These are phyloP conservation scores for Tipula helvola DNA, from an alignment of 2,888 invertebrate genomes.

Conservation along the genomic window DNA sequence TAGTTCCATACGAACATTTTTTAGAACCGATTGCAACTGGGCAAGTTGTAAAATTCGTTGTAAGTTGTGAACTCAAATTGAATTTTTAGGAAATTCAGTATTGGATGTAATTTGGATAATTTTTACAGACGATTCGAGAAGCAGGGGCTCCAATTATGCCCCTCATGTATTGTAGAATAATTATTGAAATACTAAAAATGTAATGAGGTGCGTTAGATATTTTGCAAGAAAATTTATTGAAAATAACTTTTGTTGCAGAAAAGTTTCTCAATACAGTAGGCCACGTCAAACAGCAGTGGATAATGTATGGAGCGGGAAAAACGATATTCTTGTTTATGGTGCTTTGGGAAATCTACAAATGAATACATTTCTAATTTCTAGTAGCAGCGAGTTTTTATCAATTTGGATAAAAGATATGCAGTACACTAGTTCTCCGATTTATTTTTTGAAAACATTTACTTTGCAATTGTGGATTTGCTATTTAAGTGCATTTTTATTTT, in stretches of 20 bases:
- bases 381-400: not conserved
- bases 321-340: not conserved
- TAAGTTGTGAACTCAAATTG: not conserved
- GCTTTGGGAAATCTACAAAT: not conserved
- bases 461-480: not conserved
- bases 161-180: not conserved
- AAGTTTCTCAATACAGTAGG: not conserved
- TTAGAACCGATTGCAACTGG: not conserved
- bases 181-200: not conserved
- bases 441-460: not conserved
- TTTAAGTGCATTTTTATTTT: not conserved
- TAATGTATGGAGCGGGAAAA: not conserved
- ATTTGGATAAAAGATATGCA: not conserved
- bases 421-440: not conserved
- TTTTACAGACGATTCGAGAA: not conserved
- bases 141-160: not conserved
- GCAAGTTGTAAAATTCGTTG: not conserved
- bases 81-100: not conserved
- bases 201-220: not conserved
- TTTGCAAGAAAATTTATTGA: not conserved
- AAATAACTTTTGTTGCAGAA: not conserved
- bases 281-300: not conserved
- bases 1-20: not conserved
- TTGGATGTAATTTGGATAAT: not conserved
- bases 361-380: not conserved